phyloP scores from a whole-genome alignment of 2,113 vertebrate species.

The Echinops telfairi region DNA sequence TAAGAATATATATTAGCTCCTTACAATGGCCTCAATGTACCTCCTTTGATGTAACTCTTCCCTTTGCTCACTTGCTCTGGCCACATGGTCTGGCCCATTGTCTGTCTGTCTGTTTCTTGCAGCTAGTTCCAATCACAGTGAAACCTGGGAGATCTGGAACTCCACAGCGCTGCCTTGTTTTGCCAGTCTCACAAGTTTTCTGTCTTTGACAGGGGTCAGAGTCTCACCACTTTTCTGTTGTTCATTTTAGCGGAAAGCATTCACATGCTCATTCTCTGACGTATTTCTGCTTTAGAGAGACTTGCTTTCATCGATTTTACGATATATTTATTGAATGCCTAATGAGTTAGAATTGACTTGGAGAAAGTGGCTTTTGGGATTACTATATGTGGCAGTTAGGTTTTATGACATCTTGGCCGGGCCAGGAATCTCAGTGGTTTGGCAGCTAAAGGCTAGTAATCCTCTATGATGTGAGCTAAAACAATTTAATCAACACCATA shows the following conservation, averaged over 20 bases:
- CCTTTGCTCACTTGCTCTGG: neutral
- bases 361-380: no score
- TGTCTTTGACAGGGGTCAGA: neutral
- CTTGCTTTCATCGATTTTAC: no score
- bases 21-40: neutral
- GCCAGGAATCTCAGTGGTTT: no score
- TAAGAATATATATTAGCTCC: constrained; percentile 5
- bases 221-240: neutral
- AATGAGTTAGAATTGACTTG: no score
- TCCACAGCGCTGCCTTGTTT: neutral
- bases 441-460: no score
- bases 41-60: neutral
- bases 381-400: no score
- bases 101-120: neutral
- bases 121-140: constrained; percentile 34
- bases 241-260: neutral
- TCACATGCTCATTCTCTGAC: neutral
- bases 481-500: no score
- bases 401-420: no score
- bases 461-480: no score
- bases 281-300: neutral
- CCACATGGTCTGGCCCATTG: neutral
- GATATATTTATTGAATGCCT: no score
- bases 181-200: neutral
- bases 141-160: neutral